A percentile compares a stretch with the other conserved stretches of the same genome.
phyloP scores from a whole-genome alignment of 2,888 invertebrate genomes.

The Polylopha cassiicola region DNA sequence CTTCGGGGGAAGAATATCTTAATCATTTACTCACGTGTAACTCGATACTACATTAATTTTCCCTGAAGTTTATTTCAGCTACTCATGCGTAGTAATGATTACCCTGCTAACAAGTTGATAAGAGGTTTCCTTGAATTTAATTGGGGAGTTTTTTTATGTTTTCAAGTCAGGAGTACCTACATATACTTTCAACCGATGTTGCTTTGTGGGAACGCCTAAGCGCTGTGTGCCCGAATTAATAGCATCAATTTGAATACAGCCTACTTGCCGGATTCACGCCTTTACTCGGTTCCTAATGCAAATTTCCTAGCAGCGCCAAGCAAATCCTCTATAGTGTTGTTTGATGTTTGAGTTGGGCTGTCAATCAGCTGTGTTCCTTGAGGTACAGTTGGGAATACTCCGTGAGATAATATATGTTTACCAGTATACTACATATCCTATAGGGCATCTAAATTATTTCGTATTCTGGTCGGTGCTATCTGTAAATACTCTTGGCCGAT shows the following conservation, averaged over 20 bases:
- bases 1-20: constrained; percentile 1
- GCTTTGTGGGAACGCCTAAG: constrained; percentile 35
- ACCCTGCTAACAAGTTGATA: constrained; percentile 23
- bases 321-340: constrained; percentile 45
- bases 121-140: constrained; percentile 19
- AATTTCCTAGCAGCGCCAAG: constrained; percentile 47
- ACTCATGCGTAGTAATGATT: constrained; percentile 22
- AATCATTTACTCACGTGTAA: constrained; percentile 6
- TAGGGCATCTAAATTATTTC: too few species aligned
- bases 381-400: neutral
- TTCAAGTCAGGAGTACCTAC: neutral
- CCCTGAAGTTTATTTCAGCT: constrained; percentile 9
- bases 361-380: constrained; percentile 43
- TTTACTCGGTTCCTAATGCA: constrained; percentile 40
- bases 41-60: constrained; percentile 17
- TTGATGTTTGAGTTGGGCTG: constrained; percentile 52
- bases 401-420: too few species aligned
- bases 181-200: constrained; percentile 12
- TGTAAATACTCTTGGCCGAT: too few species aligned
- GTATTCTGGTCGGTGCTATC: too few species aligned
- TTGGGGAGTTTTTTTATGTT: constrained; percentile 4
- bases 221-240: constrained; percentile 47
- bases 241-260: constrained; percentile 60
- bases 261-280: constrained; percentile 45
- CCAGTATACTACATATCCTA: too few species aligned